These are phyloP conservation scores for Bombus waltoni DNA, from an alignment of 1,140 invertebrate species.

Conservation along the genomic window DNA sequence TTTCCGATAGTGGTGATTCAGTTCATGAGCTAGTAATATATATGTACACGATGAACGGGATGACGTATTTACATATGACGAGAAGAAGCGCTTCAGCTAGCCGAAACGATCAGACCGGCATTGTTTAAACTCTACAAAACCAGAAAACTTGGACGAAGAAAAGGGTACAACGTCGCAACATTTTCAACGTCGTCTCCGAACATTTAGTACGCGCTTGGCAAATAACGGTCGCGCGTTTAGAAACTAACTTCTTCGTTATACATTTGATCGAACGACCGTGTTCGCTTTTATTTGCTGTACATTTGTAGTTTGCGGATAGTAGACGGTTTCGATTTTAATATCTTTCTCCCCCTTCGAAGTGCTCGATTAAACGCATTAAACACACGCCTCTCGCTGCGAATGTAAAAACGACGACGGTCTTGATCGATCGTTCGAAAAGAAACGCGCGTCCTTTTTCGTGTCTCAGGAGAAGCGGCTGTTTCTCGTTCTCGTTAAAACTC, in stretches of 20 bases:
- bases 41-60: slow-evolving; percentile 51
- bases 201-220: neutral
- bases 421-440: slow-evolving; percentile 4
- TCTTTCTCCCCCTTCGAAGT: no score
- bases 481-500: neutral
- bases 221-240: neutral
- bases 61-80: slow-evolving; percentile 64
- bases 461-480: neutral
- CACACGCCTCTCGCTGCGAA: no score
- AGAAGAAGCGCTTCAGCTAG: slow-evolving; percentile 40
- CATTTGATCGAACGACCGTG: no score
- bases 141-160: slow-evolving; percentile 25
- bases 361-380: neutral
- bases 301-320: no score
- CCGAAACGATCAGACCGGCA: slow-evolving; percentile 29
- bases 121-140: slow-evolving; percentile 27
- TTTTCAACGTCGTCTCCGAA: neutral
- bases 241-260: neutral
- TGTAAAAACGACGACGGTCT: neutral
- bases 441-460: neutral
- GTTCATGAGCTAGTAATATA: slow-evolving; percentile 18
- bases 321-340: no score
- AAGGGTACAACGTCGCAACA: neutral
- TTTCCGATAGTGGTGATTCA: neutral
- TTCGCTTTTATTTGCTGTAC: no score